phyloP scores from a whole-genome alignment of 2,113 vertebrate species.

The Tragelaphus strepsiceros region DNA sequence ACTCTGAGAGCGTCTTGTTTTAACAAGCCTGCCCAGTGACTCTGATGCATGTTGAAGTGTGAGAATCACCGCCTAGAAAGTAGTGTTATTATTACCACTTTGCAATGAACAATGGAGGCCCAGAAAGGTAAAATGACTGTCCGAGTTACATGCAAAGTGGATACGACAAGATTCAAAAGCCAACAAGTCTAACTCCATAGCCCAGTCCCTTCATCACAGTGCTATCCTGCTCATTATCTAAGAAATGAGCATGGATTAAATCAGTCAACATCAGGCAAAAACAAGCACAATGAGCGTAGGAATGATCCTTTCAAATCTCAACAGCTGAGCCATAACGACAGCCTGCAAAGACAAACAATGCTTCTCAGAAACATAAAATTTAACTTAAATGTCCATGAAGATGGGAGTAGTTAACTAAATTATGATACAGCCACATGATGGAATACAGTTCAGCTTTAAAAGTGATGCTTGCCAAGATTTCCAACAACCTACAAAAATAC shows the following conservation, averaged over 20 bases:
- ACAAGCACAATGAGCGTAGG: neutral
- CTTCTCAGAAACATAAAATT: neutral
- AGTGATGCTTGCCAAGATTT: neutral
- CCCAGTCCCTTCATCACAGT: neutral
- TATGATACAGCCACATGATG: neutral
- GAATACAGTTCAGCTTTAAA: neutral
- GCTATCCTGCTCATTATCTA: neutral
- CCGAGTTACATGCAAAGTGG: neutral
- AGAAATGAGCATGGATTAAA: neutral
- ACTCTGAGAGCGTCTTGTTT: accelerated
- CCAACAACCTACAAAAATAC: neutral
- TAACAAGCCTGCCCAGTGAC: neutral
- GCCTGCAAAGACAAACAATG: neutral
- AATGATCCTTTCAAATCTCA: neutral
- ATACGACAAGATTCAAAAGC: neutral
- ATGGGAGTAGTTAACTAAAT: neutral
- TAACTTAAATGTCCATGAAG: neutral
- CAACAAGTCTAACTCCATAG: neutral
- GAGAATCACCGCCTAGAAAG: neutral
- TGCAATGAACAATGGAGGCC: neutral
- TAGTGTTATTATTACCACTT: neutral
- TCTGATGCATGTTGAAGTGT: neutral
- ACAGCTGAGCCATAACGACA: neutral
- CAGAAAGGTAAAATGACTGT: neutral
- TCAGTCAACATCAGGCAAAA: neutral